phyloP scores from a whole-genome alignment of 1,140 invertebrate genomes.

The Microvelia longipes region DNA sequence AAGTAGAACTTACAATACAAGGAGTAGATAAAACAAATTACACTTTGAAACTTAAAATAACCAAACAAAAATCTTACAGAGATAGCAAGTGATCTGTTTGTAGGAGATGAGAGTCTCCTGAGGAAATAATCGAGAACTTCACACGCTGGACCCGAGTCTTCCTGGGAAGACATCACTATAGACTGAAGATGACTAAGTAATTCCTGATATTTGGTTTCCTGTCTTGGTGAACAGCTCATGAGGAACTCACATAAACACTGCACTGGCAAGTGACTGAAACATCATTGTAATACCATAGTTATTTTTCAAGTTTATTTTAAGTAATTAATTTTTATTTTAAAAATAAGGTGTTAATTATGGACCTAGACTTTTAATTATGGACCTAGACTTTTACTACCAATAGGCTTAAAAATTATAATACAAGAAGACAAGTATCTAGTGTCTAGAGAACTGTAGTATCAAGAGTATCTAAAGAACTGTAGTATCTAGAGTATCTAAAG shows the following conservation, averaged over 20 bases:
- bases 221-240: slow-evolving; percentile 48
- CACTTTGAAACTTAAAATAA: too few species aligned
- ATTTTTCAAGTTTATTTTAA: background rate
- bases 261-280: slow-evolving; percentile 65
- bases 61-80: slow-evolving; percentile 31
- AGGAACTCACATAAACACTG: slow-evolving; percentile 93
- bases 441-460: too few species aligned
- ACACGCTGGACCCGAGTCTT: slow-evolving; percentile 41
- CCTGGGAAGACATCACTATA: slow-evolving; percentile 42
- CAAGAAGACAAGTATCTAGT: too few species aligned
- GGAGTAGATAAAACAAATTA: too few species aligned
- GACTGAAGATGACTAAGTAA: slow-evolving; percentile 58
- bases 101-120: slow-evolving; percentile 64
- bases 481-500: too few species aligned
- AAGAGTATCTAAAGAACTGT: too few species aligned
- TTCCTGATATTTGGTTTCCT: slow-evolving; percentile 57
- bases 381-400: too few species aligned
- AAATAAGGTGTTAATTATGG: too few species aligned
- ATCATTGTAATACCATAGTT: slow-evolving; percentile 4
- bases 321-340: too few species aligned
- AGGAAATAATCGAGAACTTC: slow-evolving; percentile 89
- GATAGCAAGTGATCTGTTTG: slow-evolving; percentile 60
- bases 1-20: too few species aligned
- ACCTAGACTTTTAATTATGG: too few species aligned
- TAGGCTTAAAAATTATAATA: too few species aligned